Conservation (phyloP, 2,797 vertebrate genomes). For the Argyrosomus regius region DNA sequence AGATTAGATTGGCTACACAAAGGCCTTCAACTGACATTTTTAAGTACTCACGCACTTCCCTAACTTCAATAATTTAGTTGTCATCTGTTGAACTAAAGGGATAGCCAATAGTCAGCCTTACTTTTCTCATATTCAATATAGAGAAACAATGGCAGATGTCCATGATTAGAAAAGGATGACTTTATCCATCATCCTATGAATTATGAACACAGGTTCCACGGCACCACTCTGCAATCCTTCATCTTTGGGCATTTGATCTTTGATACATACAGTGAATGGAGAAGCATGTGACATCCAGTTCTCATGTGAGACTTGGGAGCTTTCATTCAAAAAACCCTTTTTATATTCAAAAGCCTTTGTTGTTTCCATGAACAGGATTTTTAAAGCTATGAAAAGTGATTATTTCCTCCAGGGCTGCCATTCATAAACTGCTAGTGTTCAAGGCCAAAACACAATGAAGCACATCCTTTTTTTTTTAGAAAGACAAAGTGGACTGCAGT, state of each 20-base stretch:
- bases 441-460: neutral
- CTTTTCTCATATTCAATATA: neutral
- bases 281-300: no score
- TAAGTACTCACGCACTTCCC: no score
- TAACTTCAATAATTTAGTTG: no score
- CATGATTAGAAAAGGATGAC: neutral
- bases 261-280: neutral
- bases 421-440: neutral
- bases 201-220: neutral
- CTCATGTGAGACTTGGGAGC: neutral
- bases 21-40: no score
- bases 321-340: neutral
- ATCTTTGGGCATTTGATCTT: neutral
- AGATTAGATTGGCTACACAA: no score
- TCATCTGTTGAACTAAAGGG: no score
- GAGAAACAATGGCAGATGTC: neutral
- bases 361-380: neutral
- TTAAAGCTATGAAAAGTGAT: neutral
- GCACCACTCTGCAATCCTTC: neutral
- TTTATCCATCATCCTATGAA: neutral
- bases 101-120: no score
- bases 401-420: neutral
- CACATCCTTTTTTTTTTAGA: neutral
- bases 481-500: neutral
- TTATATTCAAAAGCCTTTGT: neutral